Conservation (phyloP, 2,888 invertebrate genomes). For the Apamea crenata region DNA sequence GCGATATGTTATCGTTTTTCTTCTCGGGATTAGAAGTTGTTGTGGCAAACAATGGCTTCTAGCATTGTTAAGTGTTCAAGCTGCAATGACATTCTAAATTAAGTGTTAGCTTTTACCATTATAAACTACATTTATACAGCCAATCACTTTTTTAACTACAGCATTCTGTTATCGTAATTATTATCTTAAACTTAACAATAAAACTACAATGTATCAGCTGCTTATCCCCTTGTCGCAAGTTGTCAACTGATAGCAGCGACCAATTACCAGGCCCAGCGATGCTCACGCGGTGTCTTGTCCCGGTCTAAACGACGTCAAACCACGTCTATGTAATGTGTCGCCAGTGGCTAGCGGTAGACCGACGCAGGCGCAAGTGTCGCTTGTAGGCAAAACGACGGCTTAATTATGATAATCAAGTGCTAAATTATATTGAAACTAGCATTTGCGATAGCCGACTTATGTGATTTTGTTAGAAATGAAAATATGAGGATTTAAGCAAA, state of each 20-base stretch:
- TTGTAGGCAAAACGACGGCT: slow-evolving; percentile 7
- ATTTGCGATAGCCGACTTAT: background rate
- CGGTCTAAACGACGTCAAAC: slow-evolving; percentile 12
- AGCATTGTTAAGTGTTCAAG: background rate
- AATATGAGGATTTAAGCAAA: background rate
- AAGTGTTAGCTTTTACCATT: background rate
- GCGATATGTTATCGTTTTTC: background rate
- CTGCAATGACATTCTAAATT: background rate
- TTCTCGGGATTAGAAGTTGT: background rate
- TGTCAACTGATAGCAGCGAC: slow-evolving; percentile 49
- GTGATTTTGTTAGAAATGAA: background rate
- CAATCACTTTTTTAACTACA: background rate
- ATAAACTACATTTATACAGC: background rate
- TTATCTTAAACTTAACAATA: slow-evolving; percentile 23
- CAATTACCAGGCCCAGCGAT: slow-evolving; percentile 49
- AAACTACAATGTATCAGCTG: slow-evolving; percentile 46
- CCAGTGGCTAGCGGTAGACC: slow-evolving; percentile 1
- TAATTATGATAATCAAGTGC: slow-evolving; percentile 10
- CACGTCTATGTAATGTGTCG: slow-evolving; percentile 27
- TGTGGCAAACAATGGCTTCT: background rate
- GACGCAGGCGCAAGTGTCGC: slow-evolving; percentile 10
- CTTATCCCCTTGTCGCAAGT: slow-evolving; percentile 30
- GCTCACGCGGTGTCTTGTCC: slow-evolving; percentile 22
- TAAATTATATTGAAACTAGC: background rate
- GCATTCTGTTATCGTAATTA: slow-evolving; percentile 11